Conservation (phyloP, 2,888 invertebrate species). For the Uropetala carovei region DNA sequence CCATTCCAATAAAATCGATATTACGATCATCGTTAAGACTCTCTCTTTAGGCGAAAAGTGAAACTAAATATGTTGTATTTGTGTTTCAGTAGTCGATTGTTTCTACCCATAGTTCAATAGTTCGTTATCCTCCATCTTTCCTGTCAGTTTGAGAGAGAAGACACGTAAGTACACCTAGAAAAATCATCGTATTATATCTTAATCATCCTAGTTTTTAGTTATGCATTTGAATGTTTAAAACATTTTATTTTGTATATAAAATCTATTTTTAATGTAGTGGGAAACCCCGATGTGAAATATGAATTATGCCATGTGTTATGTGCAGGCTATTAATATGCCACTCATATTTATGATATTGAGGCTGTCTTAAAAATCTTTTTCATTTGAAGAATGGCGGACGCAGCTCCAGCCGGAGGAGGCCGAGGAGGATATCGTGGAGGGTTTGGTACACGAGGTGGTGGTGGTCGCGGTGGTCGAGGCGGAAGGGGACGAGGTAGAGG, state of each 20-base stretch:
- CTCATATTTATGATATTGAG: not conserved
- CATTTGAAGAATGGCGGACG: conserved; percentile 90
- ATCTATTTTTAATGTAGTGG: too few species aligned
- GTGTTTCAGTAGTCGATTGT: not conserved
- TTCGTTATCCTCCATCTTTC: not conserved
- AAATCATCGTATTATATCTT: too few species aligned
- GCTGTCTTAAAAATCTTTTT: not conserved
- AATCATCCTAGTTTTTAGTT: too few species aligned
- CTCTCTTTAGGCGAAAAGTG: too few species aligned
- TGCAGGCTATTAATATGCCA: not conserved
- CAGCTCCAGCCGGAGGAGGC: conserved; percentile 96
- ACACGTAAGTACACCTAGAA: not conserved
- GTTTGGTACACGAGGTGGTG: conserved; percentile 87
- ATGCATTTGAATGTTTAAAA: too few species aligned
- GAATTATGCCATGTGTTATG: not conserved
- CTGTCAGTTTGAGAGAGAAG: not conserved
- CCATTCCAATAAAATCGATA: too few species aligned
- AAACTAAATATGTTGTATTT: too few species aligned
- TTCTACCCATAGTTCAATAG: not conserved
- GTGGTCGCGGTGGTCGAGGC: conserved; percentile 78
- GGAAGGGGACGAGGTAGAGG: conserved; percentile 90
- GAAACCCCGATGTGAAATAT: too few species aligned
- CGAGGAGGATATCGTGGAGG: conserved; percentile 94
- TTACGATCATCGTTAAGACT: too few species aligned
- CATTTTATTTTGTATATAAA: too few species aligned